Conservation (phyloP, 2,888 invertebrate species). For the Epiblema foenella region DNA sequence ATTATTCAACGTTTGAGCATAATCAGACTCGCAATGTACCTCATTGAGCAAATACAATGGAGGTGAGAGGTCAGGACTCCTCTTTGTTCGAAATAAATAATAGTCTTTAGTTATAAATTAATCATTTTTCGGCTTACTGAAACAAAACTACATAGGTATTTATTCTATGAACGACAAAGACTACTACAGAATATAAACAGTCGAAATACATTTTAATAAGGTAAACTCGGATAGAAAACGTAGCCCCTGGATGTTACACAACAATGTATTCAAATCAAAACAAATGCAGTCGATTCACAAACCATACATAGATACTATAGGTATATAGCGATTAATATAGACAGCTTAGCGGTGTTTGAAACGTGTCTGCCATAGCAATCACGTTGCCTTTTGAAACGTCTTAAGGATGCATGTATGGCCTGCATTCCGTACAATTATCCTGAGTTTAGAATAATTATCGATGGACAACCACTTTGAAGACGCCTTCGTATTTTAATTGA, state of each 20-base stretch:
- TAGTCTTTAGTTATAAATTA: constrained; percentile 27
- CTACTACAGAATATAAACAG: constrained; percentile 32
- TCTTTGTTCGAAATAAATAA: constrained; percentile 38
- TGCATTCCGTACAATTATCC: constrained; percentile 62
- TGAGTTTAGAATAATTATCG: constrained; percentile 51
- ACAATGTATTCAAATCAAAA: constrained; percentile 39
- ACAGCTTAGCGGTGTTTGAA: constrained; percentile 50
- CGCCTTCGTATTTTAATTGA: constrained; percentile 22
- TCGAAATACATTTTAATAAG: constrained; percentile 38
- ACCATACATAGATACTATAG: constrained; percentile 12
- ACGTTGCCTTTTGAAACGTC: constrained; percentile 54
- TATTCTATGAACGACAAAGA: constrained; percentile 38
- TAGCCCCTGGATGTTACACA: constrained; percentile 37
- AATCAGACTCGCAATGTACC: background rate
- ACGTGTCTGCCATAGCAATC: constrained; percentile 62
- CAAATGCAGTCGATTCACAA: constrained; percentile 35
- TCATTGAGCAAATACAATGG: constrained; percentile 36
- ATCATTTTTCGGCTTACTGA: constrained; percentile 27
- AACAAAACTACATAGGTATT: constrained; percentile 40
- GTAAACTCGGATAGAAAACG: constrained; percentile 37
- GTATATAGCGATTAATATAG: constrained; percentile 43
- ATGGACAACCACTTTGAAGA: constrained; percentile 44
- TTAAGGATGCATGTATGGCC: constrained; percentile 53
- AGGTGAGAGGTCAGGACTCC: constrained; percentile 29
- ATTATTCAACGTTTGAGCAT: constrained; percentile 20